Base-by-base conservation (phyloP, 2,888 invertebrate genomes). In the Cheiracanthium punctorium region DNA sequence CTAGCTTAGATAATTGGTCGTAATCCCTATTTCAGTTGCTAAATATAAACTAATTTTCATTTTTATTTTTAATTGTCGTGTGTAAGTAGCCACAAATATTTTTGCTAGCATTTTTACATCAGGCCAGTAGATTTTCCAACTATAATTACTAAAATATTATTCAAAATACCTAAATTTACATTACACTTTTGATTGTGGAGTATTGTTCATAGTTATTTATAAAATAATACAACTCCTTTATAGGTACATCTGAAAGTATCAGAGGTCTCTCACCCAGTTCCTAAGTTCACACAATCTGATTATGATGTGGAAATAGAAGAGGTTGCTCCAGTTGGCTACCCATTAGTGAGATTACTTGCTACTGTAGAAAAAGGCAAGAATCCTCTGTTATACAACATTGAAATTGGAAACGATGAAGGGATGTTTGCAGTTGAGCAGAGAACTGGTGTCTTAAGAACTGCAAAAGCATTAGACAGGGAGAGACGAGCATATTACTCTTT, bases 241-340 rank as follows among this genome's bases (percentile, higher is more conserved):
- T n/a, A 84, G 84, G 71, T 87, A 1, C 87, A 87, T 58, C 32
- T 87, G 24, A 80, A 81, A 32, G 72, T 87, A 7, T 81, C 87
- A 0, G 87, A 87, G 73, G 76, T 37, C 14, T 96, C 91, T 94
- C 95, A 77, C n/a, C 81, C 41, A 91, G 94, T 96, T 33, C 97
- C 98, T 1, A 95, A 96, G 71, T 97, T 97, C 91, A 96, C 95
- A 90, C 94, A 95, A 88, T 95, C 96, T 91, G 94, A 96, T 80
- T 98, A 97, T 92, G 96, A 96, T 91, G 96, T 96, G 17, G 94
- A 95, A 90, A 94, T 98, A 32, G 95, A 96, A 0, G 98, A 98
- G 93, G 96, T 95, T 0, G 95, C 96, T 2, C 98, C 98, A 10
- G 93, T 96, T 12, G 95, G 96, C 91, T 96, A 97, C 71, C 97